Evolutionary conservation across 2,113 vertebrate genomes (phyloP), one percentile per base, ranked within the genome.

Genomic region (Dicerorhinus sumatrensis): DNA sequence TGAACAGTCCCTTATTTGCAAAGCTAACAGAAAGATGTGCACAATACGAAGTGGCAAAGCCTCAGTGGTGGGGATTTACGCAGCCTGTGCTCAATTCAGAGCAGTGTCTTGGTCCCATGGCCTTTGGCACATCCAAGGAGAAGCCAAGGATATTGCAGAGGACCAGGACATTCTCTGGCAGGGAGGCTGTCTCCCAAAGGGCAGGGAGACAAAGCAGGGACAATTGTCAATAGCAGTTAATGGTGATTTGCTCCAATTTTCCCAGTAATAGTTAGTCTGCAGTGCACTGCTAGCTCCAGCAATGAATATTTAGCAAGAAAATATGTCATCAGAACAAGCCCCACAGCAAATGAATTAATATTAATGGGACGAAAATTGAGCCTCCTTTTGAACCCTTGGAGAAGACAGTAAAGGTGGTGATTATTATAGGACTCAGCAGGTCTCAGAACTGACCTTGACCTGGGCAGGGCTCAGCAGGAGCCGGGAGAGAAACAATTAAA

Each of bases 251-350:
- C 51, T 96, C 29, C 12, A 60, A 31, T 97, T 84, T 97, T 95
- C 85, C 75, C 95, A 29, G 92, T 91, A 94, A 92, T 72, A 63
- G 92, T 75, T 67, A 93, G 94, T 96, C 63, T 79, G 63, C 36
- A 77, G 76, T 1, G 1, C 97, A 94, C 70, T 82, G 87, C 92
- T 69, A 95, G 72, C 89, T 96, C 96, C 81, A 95, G 96, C 93
- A 82, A 93, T 98, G 98, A 97, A 98, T 98, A 98, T 97, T 98
- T 98, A 98, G 98, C 96, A 51, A 98, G 98, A 98, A 97, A 97
- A 94, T 94, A 96, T 94, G 94, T 97, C 97, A 96, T 82, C 63
- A 9, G 94, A 96, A 97, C 92, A 97, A 98, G 94, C 94, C 98
- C 97, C 98, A 96, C 86, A 98, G 98, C 96, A 96, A 93, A 95